phyloP scores from a whole-genome alignment of 2,888 invertebrate species.

The Argyresthia goedartella region DNA sequence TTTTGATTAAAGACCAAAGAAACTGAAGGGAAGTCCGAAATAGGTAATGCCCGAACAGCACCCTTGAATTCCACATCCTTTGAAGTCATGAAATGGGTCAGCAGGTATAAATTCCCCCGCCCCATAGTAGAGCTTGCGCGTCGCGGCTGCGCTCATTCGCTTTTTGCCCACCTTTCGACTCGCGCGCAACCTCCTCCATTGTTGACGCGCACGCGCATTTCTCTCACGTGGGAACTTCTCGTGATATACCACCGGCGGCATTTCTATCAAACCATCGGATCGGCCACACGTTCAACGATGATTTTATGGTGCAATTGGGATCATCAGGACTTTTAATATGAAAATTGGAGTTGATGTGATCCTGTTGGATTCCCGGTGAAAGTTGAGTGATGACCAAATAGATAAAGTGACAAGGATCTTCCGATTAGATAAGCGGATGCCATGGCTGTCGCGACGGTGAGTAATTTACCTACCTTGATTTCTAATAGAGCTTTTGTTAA shows the following conservation, averaged over 20 bases:
- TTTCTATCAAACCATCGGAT: conserved; percentile 33
- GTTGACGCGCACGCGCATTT: conserved; percentile 54
- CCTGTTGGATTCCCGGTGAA: conserved; percentile 29
- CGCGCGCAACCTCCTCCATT: conserved; percentile 58
- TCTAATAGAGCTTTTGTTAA: no score
- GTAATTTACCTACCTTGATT: conserved; percentile 15
- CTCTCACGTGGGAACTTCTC: conserved; percentile 63
- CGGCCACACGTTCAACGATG: conserved; percentile 37
- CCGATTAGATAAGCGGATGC: conserved; percentile 37
- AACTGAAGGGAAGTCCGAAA: no score
- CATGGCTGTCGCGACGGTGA: conserved; percentile 52
- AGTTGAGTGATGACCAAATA: conserved; percentile 58
- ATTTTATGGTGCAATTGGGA: conserved; percentile 24
- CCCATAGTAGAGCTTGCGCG: conserved; percentile 23
- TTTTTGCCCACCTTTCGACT: conserved; percentile 69
- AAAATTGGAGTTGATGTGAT: conserved; percentile 38
- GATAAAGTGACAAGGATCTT: conserved; percentile 43
- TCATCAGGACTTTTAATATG: conserved; percentile 26
- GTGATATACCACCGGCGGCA: conserved; percentile 46
- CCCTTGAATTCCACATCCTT: conserved; percentile 21
- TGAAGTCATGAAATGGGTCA: conserved; percentile 51
- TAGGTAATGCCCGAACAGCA: not conserved
- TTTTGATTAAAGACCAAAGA: no score
- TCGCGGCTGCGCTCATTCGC: conserved; percentile 49
- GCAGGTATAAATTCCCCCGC: conserved; percentile 40